Percentiles rank a stretch among this genome's conserved stretches.
These are phyloP conservation scores for Eutrigla gurnardus DNA, from an alignment of 2,797 vertebrate species.

Conservation along the genomic window DNA sequence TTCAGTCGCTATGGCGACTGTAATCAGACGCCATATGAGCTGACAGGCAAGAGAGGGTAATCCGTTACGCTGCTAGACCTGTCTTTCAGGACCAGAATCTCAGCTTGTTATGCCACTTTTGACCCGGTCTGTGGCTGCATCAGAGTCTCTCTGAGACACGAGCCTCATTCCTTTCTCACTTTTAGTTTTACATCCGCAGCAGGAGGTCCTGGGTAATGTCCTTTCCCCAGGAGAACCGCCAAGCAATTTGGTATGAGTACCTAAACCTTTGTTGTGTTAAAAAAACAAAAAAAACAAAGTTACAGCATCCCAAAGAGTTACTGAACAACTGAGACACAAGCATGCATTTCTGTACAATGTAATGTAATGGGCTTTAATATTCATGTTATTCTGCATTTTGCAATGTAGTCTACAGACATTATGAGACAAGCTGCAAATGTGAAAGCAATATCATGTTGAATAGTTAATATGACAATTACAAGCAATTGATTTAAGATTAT, in stretches of 20 bases:
- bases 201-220: not conserved
- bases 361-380: constrained; percentile 24
- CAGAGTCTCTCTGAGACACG: constrained; percentile 22
- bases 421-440: constrained; percentile 47
- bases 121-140: constrained; percentile 35
- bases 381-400: constrained; percentile 27
- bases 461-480: constrained; percentile 29
- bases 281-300: not conserved
- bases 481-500: constrained; percentile 11
- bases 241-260: not conserved
- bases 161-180: constrained; percentile 30
- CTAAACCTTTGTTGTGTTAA: not conserved
- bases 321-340: constrained; percentile 14
- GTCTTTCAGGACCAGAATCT: constrained; percentile 54
- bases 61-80: constrained; percentile 35
- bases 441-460: constrained; percentile 21
- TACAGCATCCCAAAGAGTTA: not conserved
- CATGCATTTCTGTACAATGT: constrained; percentile 49
- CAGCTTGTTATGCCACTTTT: constrained; percentile 43
- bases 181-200: constrained; percentile 21
- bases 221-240: not conserved
- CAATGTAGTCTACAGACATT: constrained; percentile 33
- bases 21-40: constrained; percentile 35
- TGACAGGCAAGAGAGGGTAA: constrained; percentile 55
- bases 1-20: constrained; percentile 48